These are phyloP conservation scores for Chamaea fasciata DNA, from an alignment of 2,113 vertebrate genomes.

Conservation along the genomic window DNA sequence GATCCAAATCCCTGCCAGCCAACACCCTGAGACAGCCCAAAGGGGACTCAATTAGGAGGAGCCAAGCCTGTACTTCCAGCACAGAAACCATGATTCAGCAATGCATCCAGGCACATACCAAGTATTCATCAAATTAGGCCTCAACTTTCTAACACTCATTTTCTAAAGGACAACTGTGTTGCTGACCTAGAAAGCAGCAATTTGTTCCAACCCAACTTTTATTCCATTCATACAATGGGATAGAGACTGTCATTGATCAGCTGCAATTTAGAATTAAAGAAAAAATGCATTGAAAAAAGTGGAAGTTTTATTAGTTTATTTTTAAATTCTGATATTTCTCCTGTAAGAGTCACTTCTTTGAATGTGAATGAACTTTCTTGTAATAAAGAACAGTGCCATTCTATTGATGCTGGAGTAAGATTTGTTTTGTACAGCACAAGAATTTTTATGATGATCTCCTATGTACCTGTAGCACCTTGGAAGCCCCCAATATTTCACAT, in stretches of 20 bases:
- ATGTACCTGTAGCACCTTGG: not conserved
- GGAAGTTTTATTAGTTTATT: not conserved
- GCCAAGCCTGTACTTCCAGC: not conserved
- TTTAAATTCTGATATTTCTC: not conserved
- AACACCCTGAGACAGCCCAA: not conserved
- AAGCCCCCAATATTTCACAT: not conserved
- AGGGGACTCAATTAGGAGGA: not conserved
- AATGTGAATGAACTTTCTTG: not conserved
- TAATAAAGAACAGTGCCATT: not conserved
- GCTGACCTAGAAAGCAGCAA: not conserved
- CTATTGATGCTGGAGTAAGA: not conserved
- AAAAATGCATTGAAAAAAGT: not conserved
- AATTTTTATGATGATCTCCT: not conserved
- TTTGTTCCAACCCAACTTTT: not conserved
- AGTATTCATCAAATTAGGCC: not conserved
- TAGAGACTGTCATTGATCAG: not conserved
- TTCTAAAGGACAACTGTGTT: not conserved
- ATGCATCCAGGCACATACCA: not conserved
- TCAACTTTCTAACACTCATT: not conserved
- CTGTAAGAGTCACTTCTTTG: not conserved
- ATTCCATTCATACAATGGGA: not conserved
- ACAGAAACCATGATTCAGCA: constrained; percentile 29
- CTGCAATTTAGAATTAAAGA: not conserved
- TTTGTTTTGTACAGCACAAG: not conserved
- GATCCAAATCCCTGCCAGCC: not conserved